These are phyloP conservation scores for Tipula vernalis DNA, from an alignment of 2,888 invertebrate species.

Conservation along the genomic window DNA sequence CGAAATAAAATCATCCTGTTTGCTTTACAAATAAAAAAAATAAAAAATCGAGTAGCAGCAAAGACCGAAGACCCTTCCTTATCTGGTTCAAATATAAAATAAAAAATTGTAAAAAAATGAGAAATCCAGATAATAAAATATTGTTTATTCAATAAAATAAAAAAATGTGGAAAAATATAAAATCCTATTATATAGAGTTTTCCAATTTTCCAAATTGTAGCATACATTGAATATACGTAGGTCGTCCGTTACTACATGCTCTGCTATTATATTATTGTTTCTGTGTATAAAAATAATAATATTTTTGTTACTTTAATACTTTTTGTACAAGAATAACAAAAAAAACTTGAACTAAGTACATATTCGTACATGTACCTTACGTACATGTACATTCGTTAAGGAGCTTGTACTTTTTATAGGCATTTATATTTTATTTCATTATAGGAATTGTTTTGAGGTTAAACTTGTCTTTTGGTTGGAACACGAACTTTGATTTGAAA, in stretches of 20 bases:
- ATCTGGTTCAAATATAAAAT: neutral
- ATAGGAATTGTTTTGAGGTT: neutral
- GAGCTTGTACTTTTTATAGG: too few species aligned
- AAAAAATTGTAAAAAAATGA: neutral
- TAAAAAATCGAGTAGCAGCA: neutral
- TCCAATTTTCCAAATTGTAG: neutral
- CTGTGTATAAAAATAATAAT: neutral
- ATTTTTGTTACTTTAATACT: neutral
- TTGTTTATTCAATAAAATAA: constrained; percentile 4
- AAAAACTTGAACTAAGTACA: neutral
- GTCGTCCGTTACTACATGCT: neutral
- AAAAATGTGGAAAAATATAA: neutral
- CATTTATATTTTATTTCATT: too few species aligned
- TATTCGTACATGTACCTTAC: too few species aligned
- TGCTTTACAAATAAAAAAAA: neutral
- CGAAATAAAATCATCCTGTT: neutral
- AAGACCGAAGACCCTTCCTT: neutral
- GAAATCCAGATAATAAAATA: neutral
- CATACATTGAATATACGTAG: neutral
- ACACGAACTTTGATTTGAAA: neutral
- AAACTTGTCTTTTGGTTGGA: neutral
- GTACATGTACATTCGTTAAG: too few species aligned
- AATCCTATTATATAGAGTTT: neutral
- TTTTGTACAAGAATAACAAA: neutral
- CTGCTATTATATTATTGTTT: too few species aligned